phyloP scores from a whole-genome alignment of 1,140 invertebrate species.

The Idris sp. region DNA sequence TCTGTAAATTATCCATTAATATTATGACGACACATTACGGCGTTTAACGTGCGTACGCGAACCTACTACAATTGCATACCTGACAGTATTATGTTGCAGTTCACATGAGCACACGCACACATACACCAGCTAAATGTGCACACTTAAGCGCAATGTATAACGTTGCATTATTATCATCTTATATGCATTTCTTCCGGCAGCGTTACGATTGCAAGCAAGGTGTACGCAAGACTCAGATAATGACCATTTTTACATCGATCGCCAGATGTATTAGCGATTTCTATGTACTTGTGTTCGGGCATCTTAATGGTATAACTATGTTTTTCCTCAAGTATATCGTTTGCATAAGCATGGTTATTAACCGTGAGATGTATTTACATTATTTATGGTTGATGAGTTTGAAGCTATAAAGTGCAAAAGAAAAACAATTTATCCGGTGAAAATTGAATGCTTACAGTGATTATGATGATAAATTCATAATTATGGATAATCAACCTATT shows the following conservation, averaged over 20 bases:
- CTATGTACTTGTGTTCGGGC: slow-evolving; percentile 19
- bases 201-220: slow-evolving; percentile 46
- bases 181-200: slow-evolving; percentile 52
- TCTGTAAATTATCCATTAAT: slow-evolving; percentile 43
- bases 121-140: not conserved
- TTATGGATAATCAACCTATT: slow-evolving; percentile 20
- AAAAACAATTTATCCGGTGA: too few species aligned
- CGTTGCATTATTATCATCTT: slow-evolving; percentile 48
- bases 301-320: slow-evolving; percentile 46
- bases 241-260: slow-evolving; percentile 60
- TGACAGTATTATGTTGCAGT: slow-evolving; percentile 35
- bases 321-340: slow-evolving; percentile 33
- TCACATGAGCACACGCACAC: slow-evolving; percentile 3
- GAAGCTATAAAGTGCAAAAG: too few species aligned
- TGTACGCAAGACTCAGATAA: slow-evolving; percentile 39
- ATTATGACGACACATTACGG: slow-evolving; percentile 46
- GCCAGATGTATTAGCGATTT: slow-evolving; percentile 40
- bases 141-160: slow-evolving; percentile 26
- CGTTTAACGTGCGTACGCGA: slow-evolving; percentile 24
- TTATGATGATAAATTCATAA: slow-evolving; percentile 24
- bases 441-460: too few species aligned
- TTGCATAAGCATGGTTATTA: slow-evolving; percentile 45
- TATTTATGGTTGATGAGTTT: slow-evolving; percentile 40
- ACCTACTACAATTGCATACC: slow-evolving; percentile 39
- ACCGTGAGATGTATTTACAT: slow-evolving; percentile 27